A percentile compares a stretch with the other conserved stretches of the same genome.
These are phyloP conservation scores for Lycocerus yunnanus DNA, from an alignment of 2,888 invertebrate species.

Conservation along the genomic window DNA sequence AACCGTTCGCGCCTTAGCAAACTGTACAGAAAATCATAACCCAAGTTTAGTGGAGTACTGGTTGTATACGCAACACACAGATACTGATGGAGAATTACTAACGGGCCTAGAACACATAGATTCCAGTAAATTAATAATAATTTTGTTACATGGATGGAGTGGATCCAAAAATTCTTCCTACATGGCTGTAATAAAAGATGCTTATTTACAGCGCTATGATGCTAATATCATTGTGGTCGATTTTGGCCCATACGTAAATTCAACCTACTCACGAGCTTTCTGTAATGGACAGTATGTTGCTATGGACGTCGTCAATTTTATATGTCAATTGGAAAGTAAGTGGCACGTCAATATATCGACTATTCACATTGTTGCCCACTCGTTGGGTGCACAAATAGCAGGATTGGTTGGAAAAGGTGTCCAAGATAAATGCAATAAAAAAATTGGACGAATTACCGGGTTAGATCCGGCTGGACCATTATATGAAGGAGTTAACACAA, in stretches of 20 bases:
- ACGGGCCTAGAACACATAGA: neutral
- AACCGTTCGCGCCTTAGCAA: neutral
- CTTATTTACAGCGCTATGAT: neutral
- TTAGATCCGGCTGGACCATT: slow-evolving; percentile 8
- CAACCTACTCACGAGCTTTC: neutral
- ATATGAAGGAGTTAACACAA: neutral
- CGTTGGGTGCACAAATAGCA: slow-evolving; percentile 6
- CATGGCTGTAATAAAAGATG: neutral
- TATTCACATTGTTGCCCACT: slow-evolving; percentile 11
- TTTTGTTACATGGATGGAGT: neutral
- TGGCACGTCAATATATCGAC: neutral
- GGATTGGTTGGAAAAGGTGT: slow-evolving; percentile 1
- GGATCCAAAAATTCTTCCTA: neutral
- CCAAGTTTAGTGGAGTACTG: neutral
- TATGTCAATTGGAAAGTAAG: neutral
- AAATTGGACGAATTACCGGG: slow-evolving; percentile 1
- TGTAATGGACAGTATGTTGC: neutral
- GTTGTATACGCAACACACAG: neutral
- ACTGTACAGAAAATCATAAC: neutral
- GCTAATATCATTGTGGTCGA: slow-evolving; percentile 7
- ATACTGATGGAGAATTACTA: neutral
- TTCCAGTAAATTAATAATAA: neutral
- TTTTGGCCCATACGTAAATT: neutral
- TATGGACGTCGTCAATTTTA: neutral
- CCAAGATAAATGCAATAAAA: neutral